A percentile compares a stretch with the other conserved stretches of the same genome.
Conservation (phyloP, 2,113 vertebrate genomes). For the Erpornis zantholeuca region DNA sequence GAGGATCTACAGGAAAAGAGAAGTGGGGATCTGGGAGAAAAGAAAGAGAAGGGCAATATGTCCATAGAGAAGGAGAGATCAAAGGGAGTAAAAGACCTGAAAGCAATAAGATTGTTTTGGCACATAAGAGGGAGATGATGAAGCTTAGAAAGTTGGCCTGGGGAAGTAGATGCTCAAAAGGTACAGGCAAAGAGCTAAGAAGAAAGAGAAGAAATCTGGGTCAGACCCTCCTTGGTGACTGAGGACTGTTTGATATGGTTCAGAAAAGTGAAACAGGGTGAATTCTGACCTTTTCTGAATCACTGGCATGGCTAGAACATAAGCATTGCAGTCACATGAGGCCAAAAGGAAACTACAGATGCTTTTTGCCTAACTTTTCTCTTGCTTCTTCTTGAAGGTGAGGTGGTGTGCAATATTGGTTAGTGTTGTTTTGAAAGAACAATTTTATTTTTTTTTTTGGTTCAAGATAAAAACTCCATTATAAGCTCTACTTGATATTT, state of each 20-base stretch:
- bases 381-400: not conserved
- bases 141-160: constrained; percentile 40
- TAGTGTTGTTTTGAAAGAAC: not conserved
- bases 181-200: constrained; percentile 24
- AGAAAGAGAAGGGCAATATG: constrained; percentile 38
- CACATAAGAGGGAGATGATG: constrained; percentile 21
- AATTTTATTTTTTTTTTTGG: not conserved
- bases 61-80: constrained; percentile 46
- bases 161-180: constrained; percentile 20
- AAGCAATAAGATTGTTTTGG: constrained; percentile 45
- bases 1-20: constrained; percentile 25
- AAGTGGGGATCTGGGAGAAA: constrained; percentile 30
- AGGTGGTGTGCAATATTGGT: not conserved
- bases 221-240: constrained; percentile 47
- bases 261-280: not conserved
- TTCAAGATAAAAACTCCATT: not conserved
- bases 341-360: not conserved
- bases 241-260: not conserved
- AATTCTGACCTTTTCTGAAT: not conserved
- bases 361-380: not conserved
- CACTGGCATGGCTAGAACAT: not conserved
- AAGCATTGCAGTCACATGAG: not conserved
- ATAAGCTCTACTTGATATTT: not conserved
- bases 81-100: constrained; percentile 48
- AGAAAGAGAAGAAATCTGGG: constrained; percentile 54